These are phyloP conservation scores for Ochropacha duplaris DNA, from an alignment of 2,888 invertebrate species.

Conservation along the genomic window DNA sequence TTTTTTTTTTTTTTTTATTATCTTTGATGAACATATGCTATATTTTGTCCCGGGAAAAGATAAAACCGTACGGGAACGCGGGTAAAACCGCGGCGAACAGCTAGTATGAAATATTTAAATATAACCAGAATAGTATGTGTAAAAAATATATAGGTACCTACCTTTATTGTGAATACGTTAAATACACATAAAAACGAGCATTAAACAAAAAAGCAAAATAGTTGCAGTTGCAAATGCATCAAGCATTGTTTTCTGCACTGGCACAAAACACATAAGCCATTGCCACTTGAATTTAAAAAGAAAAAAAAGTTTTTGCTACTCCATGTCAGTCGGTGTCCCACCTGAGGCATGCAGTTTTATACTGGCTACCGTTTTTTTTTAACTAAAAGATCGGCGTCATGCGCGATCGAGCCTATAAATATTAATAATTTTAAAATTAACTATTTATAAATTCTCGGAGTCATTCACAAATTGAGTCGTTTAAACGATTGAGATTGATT, in stretches of 20 bases:
- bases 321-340: conserved; percentile 65
- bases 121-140: too few species aligned
- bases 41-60: too few species aligned
- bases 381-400: conserved; percentile 61
- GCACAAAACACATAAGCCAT: conserved; percentile 16
- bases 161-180: too few species aligned
- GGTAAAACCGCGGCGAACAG: too few species aligned
- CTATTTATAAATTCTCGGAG: conserved; percentile 60
- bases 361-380: conserved; percentile 72
- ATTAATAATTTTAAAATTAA: conserved; percentile 62
- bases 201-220: neutral
- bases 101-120: too few species aligned
- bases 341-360: conserved; percentile 58
- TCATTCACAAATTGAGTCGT: conserved; percentile 70
- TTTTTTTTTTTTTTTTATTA: too few species aligned
- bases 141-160: too few species aligned
- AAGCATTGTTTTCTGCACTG: conserved; percentile 1
- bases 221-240: neutral
- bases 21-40: too few species aligned
- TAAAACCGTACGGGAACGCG: too few species aligned
- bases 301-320: conserved; percentile 40
- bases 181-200: too few species aligned
- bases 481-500: conserved; percentile 44
- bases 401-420: conserved; percentile 64
- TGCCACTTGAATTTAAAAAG: conserved; percentile 33